A percentile compares a stretch with the other conserved stretches of the same genome.
Conservation (phyloP, 2,113 vertebrate species). For the Actenoides hombroni region DNA sequence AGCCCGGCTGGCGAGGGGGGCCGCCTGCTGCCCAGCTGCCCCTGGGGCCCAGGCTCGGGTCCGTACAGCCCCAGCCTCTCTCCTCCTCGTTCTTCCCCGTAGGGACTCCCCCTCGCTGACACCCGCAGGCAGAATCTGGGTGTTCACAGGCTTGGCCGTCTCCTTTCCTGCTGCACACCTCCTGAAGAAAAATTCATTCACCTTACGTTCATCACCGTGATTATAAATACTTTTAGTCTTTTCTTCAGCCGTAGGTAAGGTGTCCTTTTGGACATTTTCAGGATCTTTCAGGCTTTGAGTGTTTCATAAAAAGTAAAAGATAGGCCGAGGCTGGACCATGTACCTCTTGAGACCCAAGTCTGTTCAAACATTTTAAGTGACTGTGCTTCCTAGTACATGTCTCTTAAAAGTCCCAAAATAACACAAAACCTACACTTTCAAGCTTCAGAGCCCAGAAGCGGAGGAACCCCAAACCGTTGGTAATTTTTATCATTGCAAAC, state of each 20-base stretch:
- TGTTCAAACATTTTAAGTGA: no score
- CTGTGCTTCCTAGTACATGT: not conserved
- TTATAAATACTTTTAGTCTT: not conserved
- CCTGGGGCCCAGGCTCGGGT: no score
- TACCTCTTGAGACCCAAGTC: not conserved
- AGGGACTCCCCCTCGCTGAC: not conserved
- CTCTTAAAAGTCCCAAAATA: not conserved
- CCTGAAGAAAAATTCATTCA: not conserved
- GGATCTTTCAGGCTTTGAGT: not conserved
- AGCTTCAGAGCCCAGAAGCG: not conserved
- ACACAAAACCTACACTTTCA: not conserved
- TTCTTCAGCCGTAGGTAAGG: not conserved
- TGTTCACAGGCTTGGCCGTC: no score
- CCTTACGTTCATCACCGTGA: accelerated
- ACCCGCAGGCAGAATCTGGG: accelerated
- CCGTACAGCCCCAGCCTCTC: not conserved
- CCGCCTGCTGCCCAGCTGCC: not conserved
- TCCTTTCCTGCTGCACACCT: no score
- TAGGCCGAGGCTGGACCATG: accelerated
- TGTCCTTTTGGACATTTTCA: not conserved
- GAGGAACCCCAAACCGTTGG: not conserved
- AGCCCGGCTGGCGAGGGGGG: not conserved
- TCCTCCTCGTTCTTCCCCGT: not conserved
- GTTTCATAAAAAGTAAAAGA: not conserved
- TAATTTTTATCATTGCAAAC: not conserved